Base-by-base conservation (phyloP, 2,113 vertebrate genomes). In the Trichechus manatus region DNA sequence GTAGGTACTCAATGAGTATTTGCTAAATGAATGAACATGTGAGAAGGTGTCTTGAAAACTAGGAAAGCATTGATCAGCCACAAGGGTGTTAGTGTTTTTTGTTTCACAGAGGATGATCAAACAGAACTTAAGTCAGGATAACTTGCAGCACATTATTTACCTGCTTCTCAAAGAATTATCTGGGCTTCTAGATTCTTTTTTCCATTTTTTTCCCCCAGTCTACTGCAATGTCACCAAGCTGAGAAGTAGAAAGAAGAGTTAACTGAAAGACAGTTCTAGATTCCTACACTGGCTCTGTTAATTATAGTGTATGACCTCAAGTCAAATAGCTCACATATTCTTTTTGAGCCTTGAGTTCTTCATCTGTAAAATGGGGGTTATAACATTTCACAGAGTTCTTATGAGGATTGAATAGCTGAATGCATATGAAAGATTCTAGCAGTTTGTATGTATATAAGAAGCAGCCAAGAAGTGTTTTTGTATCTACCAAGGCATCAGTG, bases 231-330 rank as follows among this genome's bases (percentile, higher is more conserved):
- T 81, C 74, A 75, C 68, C 47, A 83, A 89, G 42, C 33, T 7
- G 2, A 93, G 42, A 89, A 89, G 63, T 63, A 31, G 70, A 77
- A 81, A 85, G 78, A 80, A 59, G 9, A 75, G 39, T 25, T 80
- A 75, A 93, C 27, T 31, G 22, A 81, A 8, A 93, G 17, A 61
- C 42, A 78, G 36, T 93, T 97, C 87, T 88, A 72, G 68, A 83
- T 70, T 82, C 29, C 83, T 13, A 36, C 11, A 70, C 36, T 59
- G n/a, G 5, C 42, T 88, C 44, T 95, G 31, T 27, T 33, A n/a
- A 59, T 61, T 72, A 64, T 4, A 87, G 31, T 17, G 8, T 47
- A 64, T 15, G 29, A 22, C 25, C 42, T 89, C 86, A 86, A 3
- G 11, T 70, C 42, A 88, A 90, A 74, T 36, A 29, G 63, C 6